Evolutionary conservation across 2,888 invertebrate species (phyloP).

Genomic region (Horisme vitalbata): DNA sequence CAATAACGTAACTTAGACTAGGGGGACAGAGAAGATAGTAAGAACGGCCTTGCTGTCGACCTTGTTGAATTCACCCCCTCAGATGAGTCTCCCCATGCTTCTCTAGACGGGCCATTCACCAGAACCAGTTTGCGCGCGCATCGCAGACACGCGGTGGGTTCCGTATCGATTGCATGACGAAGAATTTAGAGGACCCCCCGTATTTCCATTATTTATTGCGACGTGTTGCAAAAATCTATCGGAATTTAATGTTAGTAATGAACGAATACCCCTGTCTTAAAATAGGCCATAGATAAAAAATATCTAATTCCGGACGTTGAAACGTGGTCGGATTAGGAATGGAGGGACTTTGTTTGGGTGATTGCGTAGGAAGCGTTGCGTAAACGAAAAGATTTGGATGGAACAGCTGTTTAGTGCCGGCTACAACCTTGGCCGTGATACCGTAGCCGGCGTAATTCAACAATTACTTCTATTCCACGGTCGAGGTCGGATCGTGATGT

Average conservation of each 20-base stretch:
- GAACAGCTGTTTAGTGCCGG: conserved; percentile 52
- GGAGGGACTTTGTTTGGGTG: conserved; percentile 3
- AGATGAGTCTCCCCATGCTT: conserved; percentile 52
- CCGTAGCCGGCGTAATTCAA: conserved; percentile 66
- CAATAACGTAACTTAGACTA: conserved; percentile 20
- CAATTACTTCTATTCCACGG: conserved; percentile 68
- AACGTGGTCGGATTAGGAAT: conserved; percentile 13
- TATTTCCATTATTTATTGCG: conserved; percentile 38
- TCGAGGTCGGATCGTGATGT: conserved; percentile 59
- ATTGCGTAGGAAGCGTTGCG: conserved; percentile 31
- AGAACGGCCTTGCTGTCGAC: conserved; percentile 70
- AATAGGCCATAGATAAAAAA: too few relatives aligned
- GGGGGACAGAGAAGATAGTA: conserved; percentile 66
- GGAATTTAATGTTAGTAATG: not conserved
- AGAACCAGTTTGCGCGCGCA: conserved; percentile 72
- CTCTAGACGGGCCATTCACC: conserved; percentile 72
- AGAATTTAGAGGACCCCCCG: conserved; percentile 47
- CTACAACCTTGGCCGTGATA: conserved; percentile 75
- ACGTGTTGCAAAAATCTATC: conserved; percentile 30
- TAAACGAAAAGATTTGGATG: conserved; percentile 39
- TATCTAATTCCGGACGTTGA: too few relatives aligned
- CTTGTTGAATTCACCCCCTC: conserved; percentile 63
- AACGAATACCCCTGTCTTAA: not conserved
- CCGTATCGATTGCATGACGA: conserved; percentile 68
- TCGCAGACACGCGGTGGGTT: conserved; percentile 51